phyloP scores from a whole-genome alignment of 2,113 vertebrate genomes.

The Scophthalmus maximus region DNA sequence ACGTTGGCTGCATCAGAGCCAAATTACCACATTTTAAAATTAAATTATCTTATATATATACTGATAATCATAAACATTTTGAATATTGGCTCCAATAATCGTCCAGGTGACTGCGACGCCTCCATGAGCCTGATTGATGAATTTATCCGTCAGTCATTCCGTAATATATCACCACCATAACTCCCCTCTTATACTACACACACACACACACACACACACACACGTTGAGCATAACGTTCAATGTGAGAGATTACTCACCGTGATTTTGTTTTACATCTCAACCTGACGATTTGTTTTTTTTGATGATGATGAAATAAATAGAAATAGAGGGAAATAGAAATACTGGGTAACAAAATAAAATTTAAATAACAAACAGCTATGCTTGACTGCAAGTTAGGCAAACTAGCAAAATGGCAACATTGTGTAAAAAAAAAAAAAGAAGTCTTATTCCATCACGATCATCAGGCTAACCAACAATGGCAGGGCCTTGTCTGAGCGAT shows the following conservation, averaged over 20 bases:
- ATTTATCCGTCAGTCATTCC: background rate
- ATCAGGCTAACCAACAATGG: constrained; percentile 42
- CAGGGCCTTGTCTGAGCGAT: constrained; percentile 29
- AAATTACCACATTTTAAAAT: too few species aligned
- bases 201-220: constrained; percentile 4
- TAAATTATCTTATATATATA: too few species aligned
- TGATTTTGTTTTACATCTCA: background rate
- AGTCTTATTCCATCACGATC: too few species aligned
- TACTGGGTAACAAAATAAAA: background rate
- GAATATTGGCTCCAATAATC: too few species aligned
- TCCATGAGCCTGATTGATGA: background rate
- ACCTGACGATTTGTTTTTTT: background rate
- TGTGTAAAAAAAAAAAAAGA: background rate
- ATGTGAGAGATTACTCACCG: background rate
- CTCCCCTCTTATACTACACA: background rate
- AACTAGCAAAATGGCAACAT: background rate
- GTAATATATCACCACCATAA: background rate
- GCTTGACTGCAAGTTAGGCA: too few species aligned
- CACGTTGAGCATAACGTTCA: background rate
- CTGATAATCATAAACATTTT: too few species aligned
- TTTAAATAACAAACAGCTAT: background rate
- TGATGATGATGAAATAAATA: background rate
- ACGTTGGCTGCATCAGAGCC: too few species aligned
- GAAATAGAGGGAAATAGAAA: background rate
- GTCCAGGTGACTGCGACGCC: too few species aligned